These are phyloP conservation scores for Tetrax tetrax DNA, from an alignment of 2,113 vertebrate species.

Conservation along the genomic window DNA sequence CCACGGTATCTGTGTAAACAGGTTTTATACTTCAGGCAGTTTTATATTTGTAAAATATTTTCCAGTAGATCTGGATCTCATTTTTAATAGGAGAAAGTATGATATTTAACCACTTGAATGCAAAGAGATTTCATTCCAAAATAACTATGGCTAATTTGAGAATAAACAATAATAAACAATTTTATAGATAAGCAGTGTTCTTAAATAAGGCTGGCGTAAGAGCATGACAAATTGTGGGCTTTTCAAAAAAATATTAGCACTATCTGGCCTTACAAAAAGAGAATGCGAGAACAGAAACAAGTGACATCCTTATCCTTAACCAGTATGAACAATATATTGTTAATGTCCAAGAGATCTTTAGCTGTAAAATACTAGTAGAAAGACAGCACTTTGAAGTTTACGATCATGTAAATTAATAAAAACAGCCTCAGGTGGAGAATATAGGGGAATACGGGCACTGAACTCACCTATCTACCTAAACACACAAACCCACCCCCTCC, in stretches of 20 bases:
- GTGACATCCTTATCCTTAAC: not conserved
- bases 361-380: not conserved
- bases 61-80: slow-evolving; percentile 10
- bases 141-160: slow-evolving; percentile 54
- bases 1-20: slow-evolving; percentile 41
- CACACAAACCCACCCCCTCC: not conserved
- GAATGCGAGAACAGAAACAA: not conserved
- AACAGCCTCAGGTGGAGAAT: not conserved
- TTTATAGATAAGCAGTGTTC: not conserved
- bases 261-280: not conserved
- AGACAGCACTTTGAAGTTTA: not conserved
- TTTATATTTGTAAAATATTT: slow-evolving; percentile 32
- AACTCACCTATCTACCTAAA: not conserved
- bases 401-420: not conserved
- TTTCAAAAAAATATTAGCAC: not conserved
- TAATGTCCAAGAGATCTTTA: not conserved
- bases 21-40: slow-evolving; percentile 45
- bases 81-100: slow-evolving; percentile 29
- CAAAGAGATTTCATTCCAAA: slow-evolving; percentile 40
- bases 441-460: not conserved
- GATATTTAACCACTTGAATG: slow-evolving; percentile 33
- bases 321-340: not conserved
- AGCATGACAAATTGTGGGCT: not conserved
- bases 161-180: not conserved
- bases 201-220: not conserved